phyloP scores from a whole-genome alignment of 2,113 vertebrate species.

The Glareola pratincola region DNA sequence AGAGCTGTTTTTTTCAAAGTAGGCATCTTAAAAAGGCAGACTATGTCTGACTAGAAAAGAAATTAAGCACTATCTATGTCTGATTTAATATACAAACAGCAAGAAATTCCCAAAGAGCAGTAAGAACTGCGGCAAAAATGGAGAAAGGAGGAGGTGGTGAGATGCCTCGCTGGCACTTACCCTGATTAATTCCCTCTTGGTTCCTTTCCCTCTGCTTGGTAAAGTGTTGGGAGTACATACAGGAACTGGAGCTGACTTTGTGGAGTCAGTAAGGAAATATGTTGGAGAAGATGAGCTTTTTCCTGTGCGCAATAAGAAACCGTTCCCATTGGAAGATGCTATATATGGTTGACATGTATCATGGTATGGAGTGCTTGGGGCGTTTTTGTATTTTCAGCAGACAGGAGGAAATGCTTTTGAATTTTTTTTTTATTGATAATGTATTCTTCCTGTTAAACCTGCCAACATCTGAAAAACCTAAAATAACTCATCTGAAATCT shows the following conservation, averaged over 20 bases:
- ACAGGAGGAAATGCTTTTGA: neutral
- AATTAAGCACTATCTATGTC: neutral
- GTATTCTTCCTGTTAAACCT: neutral
- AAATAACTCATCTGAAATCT: neutral
- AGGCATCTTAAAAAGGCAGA: neutral
- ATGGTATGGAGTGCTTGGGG: neutral
- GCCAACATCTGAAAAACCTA: neutral
- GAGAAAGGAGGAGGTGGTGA: neutral
- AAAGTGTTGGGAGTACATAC: fast-evolving
- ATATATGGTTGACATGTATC: neutral
- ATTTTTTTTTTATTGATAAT: neutral
- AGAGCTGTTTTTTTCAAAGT: neutral
- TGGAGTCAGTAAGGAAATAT: neutral
- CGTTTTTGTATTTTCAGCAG: neutral
- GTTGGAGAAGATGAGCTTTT: neutral
- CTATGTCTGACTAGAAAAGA: neutral
- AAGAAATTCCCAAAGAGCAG: neutral
- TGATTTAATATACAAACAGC: neutral
- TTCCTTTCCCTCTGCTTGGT: neutral
- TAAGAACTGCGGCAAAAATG: neutral
- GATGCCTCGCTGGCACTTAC: neutral
- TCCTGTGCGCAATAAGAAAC: neutral
- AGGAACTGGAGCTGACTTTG: neutral
- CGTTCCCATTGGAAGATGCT: neutral
- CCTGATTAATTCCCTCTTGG: neutral